Percentiles rank a stretch among this genome's conserved stretches.
These are phyloP conservation scores for Alcis repandata DNA, from an alignment of 2,888 invertebrate species.

Conservation along the genomic window DNA sequence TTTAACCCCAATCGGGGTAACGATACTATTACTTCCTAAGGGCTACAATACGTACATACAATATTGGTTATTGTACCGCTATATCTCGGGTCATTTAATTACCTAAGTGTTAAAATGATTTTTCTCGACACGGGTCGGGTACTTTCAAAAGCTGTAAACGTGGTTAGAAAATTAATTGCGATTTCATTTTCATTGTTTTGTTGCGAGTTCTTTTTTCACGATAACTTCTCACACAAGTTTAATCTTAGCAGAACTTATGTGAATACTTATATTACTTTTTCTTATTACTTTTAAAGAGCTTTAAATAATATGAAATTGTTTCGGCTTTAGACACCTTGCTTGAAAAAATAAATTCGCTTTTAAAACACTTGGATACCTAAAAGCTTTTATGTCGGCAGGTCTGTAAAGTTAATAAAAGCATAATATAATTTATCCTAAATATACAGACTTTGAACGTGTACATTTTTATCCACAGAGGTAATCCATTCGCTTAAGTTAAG, in stretches of 20 bases:
- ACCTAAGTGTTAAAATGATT: not conserved
- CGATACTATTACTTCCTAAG: constrained; percentile 11
- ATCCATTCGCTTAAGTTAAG: too few relatives aligned
- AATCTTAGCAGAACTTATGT: too few relatives aligned
- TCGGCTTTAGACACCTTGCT: not conserved
- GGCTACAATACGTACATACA: not conserved
- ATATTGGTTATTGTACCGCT: constrained; percentile 9
- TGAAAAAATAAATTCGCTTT: not conserved
- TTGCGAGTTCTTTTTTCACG: too few relatives aligned
- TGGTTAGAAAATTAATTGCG: too few relatives aligned
- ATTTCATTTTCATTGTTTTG: too few relatives aligned
- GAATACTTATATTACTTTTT: too few relatives aligned
- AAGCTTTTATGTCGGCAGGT: not conserved
- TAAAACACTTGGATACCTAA: not conserved
- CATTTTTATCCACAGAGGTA: not conserved
- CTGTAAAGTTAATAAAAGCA: not conserved
- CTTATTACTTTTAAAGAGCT: too few relatives aligned
- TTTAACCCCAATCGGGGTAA: constrained; percentile 5
- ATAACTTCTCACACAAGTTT: too few relatives aligned
- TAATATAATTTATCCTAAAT: not conserved
- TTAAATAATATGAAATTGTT: too few relatives aligned
- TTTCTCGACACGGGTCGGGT: too few relatives aligned
- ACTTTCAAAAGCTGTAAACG: too few relatives aligned
- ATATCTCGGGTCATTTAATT: not conserved
- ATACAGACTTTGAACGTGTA: not conserved